Evolutionary conservation across 2,113 vertebrate species (phyloP), one percentile per base, ranked within the genome.

Genomic region (Poeciliopsis occidentalis): DNA sequence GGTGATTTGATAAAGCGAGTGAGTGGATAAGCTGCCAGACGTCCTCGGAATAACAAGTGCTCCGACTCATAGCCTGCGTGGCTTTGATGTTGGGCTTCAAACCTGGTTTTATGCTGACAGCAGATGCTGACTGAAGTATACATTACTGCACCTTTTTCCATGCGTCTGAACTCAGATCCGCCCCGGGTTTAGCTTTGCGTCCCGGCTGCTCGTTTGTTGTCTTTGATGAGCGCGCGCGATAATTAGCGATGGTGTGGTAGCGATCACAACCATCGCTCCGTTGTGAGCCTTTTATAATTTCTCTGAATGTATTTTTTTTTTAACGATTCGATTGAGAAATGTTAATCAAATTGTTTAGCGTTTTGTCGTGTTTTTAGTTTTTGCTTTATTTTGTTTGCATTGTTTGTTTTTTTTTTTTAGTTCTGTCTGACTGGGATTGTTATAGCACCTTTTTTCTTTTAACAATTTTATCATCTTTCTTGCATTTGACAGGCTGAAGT

Each of bases 31-130:
- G 92, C 82, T 85, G 79, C 76, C 78, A 84, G 83, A 92, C 87
- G 75, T 90, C 85, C 82, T 87, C 84, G 64, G 93, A 93, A 94
- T 94, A 92, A 92, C 88, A 93, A 90, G 87, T 87, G 85, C 84
- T 79, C 54, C 63, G 67, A 86, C 88, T 89, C 89, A 80, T 76
- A 88, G 86, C 87, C 88, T 88, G 79, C 76, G 74, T 27, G 78
- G 77, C 91, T 93, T 93, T 90, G 90, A 93, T 90, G 91, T 91
- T 82, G 69, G 80, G 75, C 87, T 91, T 91, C 82, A 91, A 91
- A 87, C 90, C 76, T 79, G 61, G 81, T 85, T 93, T 93, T 86
- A 72, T 87, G 90, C 85, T 90, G 92, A 91, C 88, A 91, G 90
- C 90, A 88, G 88, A 88, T 86, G 90, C 89, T 37, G 86, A 91